Evolutionary conservation across 2,113 vertebrate species (phyloP).

Genomic region (Oncorhynchus tshawytscha): DNA sequence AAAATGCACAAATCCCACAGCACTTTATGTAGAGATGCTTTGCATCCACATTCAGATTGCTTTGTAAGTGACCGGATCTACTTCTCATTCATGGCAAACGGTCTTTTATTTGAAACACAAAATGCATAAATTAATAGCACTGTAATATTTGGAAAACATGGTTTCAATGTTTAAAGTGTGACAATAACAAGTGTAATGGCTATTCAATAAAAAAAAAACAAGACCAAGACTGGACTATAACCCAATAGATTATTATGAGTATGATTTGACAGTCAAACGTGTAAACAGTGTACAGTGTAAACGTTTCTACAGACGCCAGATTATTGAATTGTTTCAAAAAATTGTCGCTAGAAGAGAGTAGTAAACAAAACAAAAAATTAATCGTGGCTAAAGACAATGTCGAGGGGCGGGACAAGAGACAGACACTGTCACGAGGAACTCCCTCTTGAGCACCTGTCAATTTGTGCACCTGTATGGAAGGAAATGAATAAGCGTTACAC

Average conservation of each 20-base stretch:
- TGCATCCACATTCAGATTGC: slow-evolving; percentile 1
- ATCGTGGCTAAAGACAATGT: background rate
- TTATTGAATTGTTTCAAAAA: slow-evolving; percentile 1
- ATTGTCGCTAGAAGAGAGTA: slow-evolving; percentile 40
- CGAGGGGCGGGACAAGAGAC: background rate
- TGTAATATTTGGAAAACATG: background rate
- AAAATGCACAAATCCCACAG: too few relatives aligned
- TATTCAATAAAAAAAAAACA: too few relatives aligned
- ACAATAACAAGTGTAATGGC: background rate
- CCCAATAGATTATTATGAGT: background rate
- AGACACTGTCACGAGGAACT: too few relatives aligned
- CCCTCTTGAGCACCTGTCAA: too few relatives aligned
- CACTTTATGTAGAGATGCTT: background rate
- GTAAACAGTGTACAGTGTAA: background rate
- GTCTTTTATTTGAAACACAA: slow-evolving; percentile 11
- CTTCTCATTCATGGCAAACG: slow-evolving; percentile 65
- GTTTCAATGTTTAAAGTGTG: background rate
- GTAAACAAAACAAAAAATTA: background rate
- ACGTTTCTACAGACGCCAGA: background rate
- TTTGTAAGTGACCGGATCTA: slow-evolving; percentile 54
- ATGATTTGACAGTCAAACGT: background rate
- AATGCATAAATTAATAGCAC: background rate
- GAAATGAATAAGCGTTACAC: too few relatives aligned
- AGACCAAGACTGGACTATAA: too few relatives aligned
- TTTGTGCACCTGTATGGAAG: too few relatives aligned